Base-by-base conservation (phyloP, 2,797 vertebrate species). In the Urosaurus nigricauda region DNA sequence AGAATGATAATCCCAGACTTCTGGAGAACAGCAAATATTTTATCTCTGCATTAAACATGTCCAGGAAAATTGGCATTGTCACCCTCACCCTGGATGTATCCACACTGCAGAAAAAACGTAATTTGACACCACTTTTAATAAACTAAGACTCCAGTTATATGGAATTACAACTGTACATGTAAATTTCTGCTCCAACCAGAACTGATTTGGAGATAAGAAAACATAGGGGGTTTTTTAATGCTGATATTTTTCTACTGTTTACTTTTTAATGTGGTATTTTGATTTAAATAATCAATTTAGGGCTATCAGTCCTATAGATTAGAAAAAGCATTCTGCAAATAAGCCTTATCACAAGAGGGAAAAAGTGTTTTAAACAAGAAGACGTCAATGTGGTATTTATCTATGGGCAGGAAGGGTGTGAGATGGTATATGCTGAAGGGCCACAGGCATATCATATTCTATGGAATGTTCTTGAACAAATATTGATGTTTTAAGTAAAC, bases 401-500 rank as follows among this genome's bases (percentile, higher is more conserved):
- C 89, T 1, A 83, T 0, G 0, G 24, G 1, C 16, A 70, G 84
- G 84, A 37, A 92, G 93, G 94, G 94, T 7, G 93, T 92, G 94
- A 89, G 88, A 37, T 85, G 17, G 35, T 0, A 0, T 9, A 37
- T 0, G 60, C 0, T 35, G 84, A 21, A 94, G 43, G 65, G 47
- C 63, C 9, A 16, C 51, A 60, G 40, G 71, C 24, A 11, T 37
- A 26, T 1, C 0, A 80, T 6, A 0, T 83, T 92, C 80, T 91
- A 88, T 71, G 0, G 87, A 73, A 79, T 1, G 84, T 88, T 88
- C 83, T 87, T 93, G 87, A 88, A 82, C 92, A 96, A 95, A 95
- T 88, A 92, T n/a, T 29, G 0, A 77, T 0, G 0, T 83, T 9
- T 79, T 87, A 84, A 84, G 78, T 0, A 0, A 80, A 89, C 70